Conservation (phyloP, 1,140 invertebrate genomes). For the Myzus persicae region DNA sequence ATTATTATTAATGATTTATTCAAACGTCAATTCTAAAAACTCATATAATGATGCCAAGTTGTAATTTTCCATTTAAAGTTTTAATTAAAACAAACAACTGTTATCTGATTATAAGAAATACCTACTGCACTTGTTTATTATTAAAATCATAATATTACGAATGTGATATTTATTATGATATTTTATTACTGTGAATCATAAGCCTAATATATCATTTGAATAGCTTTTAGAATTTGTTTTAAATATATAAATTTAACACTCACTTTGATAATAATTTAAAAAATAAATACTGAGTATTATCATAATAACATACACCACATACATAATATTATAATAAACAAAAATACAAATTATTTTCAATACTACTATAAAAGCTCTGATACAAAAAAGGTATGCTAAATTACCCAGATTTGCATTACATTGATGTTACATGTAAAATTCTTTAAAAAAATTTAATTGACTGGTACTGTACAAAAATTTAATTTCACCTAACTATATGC, state of each 20-base stretch:
- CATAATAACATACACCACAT: not conserved
- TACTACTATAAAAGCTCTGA: not conserved
- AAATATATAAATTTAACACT: too few species aligned
- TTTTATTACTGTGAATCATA: not conserved
- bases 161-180: not conserved
- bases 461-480: not conserved
- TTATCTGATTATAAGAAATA: not conserved
- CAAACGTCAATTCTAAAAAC: not conserved
- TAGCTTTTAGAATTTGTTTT: not conserved
- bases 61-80: not conserved
- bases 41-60: not conserved
- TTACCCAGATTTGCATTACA: not conserved
- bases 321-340: not conserved
- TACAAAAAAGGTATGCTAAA: not conserved
- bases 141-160: not conserved
- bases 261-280: not conserved
- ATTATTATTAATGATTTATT: constrained; percentile 7
- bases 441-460: not conserved
- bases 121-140: not conserved
- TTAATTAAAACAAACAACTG: constrained; percentile 2
- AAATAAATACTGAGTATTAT: not conserved
- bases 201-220: too few species aligned
- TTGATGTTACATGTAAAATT: not conserved
- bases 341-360: not conserved
- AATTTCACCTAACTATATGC: not conserved